These are phyloP conservation scores for Acrocephalus kingi DNA, from an alignment of 2,113 vertebrate genomes.

Conservation along the genomic window DNA sequence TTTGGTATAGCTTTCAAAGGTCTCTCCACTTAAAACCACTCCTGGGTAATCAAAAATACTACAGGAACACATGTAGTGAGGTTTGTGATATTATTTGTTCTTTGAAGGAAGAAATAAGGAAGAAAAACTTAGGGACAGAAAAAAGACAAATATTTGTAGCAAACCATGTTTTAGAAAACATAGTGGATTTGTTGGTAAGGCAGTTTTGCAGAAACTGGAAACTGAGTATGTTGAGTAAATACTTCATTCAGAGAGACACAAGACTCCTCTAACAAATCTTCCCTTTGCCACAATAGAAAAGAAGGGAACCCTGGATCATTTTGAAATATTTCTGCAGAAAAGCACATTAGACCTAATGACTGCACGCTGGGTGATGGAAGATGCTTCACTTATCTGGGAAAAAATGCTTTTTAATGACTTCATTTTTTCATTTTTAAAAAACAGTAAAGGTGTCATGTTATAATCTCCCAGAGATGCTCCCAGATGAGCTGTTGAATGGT, in stretches of 20 bases:
- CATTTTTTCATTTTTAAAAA: slow-evolving; percentile 64
- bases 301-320: slow-evolving; percentile 47
- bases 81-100: neutral
- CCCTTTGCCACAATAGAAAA: slow-evolving; percentile 7
- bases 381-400: slow-evolving; percentile 62
- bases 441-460: slow-evolving; percentile 57
- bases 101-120: neutral
- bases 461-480: slow-evolving; percentile 61
- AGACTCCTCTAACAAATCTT: slow-evolving; percentile 61
- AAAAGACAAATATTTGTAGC: neutral
- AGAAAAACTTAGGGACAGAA: neutral
- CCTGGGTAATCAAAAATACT: neutral
- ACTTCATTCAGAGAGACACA: slow-evolving; percentile 22
- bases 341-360: slow-evolving; percentile 65
- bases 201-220: neutral
- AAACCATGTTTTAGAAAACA: neutral
- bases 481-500: slow-evolving; percentile 40
- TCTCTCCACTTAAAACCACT: neutral
- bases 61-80: neutral
- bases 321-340: slow-evolving; percentile 66
- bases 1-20: neutral
- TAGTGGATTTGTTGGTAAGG: neutral
- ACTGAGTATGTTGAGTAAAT: neutral
- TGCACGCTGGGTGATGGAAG: slow-evolving; percentile 52
- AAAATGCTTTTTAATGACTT: slow-evolving; percentile 71